A percentile compares a stretch with the other conserved stretches of the same genome.
phyloP scores from a whole-genome alignment of 2,888 invertebrate species.

The Phengaris arion region DNA sequence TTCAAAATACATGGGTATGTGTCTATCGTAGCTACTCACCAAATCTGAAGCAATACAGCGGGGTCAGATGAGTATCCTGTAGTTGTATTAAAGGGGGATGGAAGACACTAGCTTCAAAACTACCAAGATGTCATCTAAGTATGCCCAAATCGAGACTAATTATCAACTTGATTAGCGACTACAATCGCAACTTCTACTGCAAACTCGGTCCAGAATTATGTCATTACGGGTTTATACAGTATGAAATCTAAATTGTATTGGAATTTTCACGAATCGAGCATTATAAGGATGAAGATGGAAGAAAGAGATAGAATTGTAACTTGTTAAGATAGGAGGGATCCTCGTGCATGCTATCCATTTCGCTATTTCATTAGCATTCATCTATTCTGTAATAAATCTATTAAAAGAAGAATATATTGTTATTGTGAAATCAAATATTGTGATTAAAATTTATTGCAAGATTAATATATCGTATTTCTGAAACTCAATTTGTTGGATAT shows the following conservation, averaged over 20 bases:
- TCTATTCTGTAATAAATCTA: slow-evolving; percentile 48
- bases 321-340: slow-evolving; percentile 46
- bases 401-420: slow-evolving; percentile 30
- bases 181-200: slow-evolving; percentile 76
- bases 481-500: slow-evolving; percentile 3
- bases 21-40: slow-evolving; percentile 35
- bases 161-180: slow-evolving; percentile 73
- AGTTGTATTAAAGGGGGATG: slow-evolving; percentile 59
- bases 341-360: slow-evolving; percentile 63
- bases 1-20: slow-evolving; percentile 25
- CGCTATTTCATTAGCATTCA: slow-evolving; percentile 60
- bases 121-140: slow-evolving; percentile 70
- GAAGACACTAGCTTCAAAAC: slow-evolving; percentile 75
- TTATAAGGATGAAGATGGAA: slow-evolving; percentile 48
- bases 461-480: slow-evolving; percentile 19
- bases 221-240: slow-evolving; percentile 72
- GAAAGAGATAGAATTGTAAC: slow-evolving; percentile 49
- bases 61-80: slow-evolving; percentile 52
- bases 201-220: slow-evolving; percentile 73
- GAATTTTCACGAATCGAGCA: slow-evolving; percentile 76
- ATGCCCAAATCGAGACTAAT: slow-evolving; percentile 72
- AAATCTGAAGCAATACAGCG: slow-evolving; percentile 32
- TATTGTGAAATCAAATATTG: slow-evolving; percentile 22
- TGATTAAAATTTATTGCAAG: slow-evolving; percentile 21
- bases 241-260: slow-evolving; percentile 67